phyloP scores from a whole-genome alignment of 2,888 invertebrate genomes.

The Harpalus rufipes region DNA sequence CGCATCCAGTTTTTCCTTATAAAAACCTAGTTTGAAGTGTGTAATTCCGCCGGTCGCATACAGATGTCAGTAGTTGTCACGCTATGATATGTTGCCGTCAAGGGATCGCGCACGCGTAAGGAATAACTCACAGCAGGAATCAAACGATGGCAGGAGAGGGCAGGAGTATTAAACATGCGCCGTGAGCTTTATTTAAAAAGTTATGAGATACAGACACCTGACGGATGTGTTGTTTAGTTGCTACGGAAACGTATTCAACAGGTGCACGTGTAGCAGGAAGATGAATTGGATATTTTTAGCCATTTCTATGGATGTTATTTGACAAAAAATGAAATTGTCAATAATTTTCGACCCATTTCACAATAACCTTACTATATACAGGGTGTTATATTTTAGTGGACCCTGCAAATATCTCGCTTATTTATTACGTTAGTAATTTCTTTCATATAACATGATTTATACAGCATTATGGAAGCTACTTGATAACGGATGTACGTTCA shows the following conservation, averaged over 20 bases:
- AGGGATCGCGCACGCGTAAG: neutral
- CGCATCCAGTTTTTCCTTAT: neutral
- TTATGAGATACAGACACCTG: conserved; percentile 8
- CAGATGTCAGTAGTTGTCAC: conserved; percentile 34
- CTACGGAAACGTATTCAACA: conserved; percentile 18
- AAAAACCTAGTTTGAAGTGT: neutral
- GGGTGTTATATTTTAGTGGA: too few species aligned
- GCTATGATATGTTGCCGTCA: conserved; percentile 21
- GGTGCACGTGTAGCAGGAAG: conserved; percentile 25
- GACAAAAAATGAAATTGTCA: neutral
- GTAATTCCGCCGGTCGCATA: conserved; percentile 28
- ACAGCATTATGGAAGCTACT: too few species aligned
- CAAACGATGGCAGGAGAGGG: neutral
- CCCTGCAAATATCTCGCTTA: too few species aligned
- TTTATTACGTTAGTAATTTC: too few species aligned
- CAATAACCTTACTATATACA: too few species aligned
- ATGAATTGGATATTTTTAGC: neutral
- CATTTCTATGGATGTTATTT: neutral
- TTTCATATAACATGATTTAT: too few species aligned
- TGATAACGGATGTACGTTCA: too few species aligned
- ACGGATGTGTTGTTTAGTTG: conserved; percentile 2
- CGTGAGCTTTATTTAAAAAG: neutral
- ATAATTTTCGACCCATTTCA: neutral
- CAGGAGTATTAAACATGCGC: conserved; percentile 17
- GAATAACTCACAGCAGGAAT: conserved; percentile 14